phyloP scores from a whole-genome alignment of 2,797 vertebrate species.

The Cynodonichthys magdalenae region DNA sequence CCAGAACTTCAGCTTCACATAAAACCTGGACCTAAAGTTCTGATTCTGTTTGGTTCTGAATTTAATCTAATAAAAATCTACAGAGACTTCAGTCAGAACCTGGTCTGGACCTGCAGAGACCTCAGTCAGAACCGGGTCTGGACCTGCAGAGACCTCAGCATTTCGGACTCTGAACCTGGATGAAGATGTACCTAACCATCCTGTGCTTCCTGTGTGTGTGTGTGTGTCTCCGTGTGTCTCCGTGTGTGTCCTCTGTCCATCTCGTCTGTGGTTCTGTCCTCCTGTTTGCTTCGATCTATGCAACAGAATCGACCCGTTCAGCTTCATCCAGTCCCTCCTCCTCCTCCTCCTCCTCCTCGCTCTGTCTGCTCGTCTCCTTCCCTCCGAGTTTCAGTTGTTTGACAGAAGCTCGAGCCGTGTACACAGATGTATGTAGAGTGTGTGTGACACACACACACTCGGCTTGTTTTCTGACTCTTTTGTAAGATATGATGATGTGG shows the following conservation, averaged over 20 bases:
- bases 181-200: conserved; percentile 31
- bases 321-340: no score
- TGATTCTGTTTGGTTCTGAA: no score
- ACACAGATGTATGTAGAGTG: conserved; percentile 55
- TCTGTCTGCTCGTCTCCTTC: conserved; percentile 60
- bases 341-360: conserved; percentile 36
- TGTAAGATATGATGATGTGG: conserved; percentile 86
- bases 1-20: no score
- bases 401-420: conserved; percentile 65
- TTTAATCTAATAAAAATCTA: not conserved
- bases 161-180: conserved; percentile 22
- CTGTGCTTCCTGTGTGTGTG: conserved; percentile 50
- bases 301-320: conserved; percentile 77
- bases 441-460: conserved; percentile 30
- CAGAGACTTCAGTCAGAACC: conserved; percentile 25
- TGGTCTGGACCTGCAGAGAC: conserved; percentile 20
- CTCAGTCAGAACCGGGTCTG: no score
- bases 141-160: conserved; percentile 17
- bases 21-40: no score
- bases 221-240: conserved; percentile 1
- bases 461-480: conserved; percentile 75
- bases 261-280: conserved; percentile 35
- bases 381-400: conserved; percentile 60
- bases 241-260: conserved; percentile 3
- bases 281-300: conserved; percentile 86